Evolutionary conservation across 2,888 invertebrate genomes (phyloP).

Genomic region (Drosophila nr. perissopoda): DNA sequence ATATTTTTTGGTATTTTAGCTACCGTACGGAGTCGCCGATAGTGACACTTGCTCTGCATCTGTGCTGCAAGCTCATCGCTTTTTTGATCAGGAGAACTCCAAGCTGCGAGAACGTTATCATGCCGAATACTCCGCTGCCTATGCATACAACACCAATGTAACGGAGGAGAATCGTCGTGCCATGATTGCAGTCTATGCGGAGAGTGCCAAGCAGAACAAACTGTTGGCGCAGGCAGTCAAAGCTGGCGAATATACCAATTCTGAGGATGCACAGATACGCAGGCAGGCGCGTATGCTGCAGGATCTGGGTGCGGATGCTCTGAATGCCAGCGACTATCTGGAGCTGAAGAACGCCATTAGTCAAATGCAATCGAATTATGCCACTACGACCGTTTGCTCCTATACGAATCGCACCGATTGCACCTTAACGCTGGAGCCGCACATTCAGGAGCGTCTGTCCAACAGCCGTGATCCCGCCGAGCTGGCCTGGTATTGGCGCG

Average conservation of each 20-base stretch:
- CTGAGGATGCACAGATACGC: constrained; percentile 88
- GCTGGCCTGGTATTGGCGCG: constrained; percentile 91
- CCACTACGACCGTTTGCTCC: constrained; percentile 91
- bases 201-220: constrained; percentile 81
- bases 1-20: constrained; percentile 20
- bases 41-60: constrained; percentile 57
- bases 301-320: constrained; percentile 89
- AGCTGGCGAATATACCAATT: constrained; percentile 89
- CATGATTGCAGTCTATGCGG: constrained; percentile 79
- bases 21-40: constrained; percentile 30
- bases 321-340: constrained; percentile 88
- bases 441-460: constrained; percentile 87
- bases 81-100: constrained; percentile 87
- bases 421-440: constrained; percentile 89
- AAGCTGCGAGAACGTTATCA: constrained; percentile 87
- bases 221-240: constrained; percentile 67
- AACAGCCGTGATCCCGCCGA: constrained; percentile 91
- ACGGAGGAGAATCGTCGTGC: constrained; percentile 89
- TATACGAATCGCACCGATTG: constrained; percentile 88
- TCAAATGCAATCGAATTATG: constrained; percentile 91
- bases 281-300: constrained; percentile 91
- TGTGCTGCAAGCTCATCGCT: constrained; percentile 86
- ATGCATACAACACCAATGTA: constrained; percentile 90
- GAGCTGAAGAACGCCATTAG: constrained; percentile 88
- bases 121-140: constrained; percentile 86